Base-by-base conservation (phyloP, 1,140 invertebrate species). In the Sitophilus oryzae region DNA sequence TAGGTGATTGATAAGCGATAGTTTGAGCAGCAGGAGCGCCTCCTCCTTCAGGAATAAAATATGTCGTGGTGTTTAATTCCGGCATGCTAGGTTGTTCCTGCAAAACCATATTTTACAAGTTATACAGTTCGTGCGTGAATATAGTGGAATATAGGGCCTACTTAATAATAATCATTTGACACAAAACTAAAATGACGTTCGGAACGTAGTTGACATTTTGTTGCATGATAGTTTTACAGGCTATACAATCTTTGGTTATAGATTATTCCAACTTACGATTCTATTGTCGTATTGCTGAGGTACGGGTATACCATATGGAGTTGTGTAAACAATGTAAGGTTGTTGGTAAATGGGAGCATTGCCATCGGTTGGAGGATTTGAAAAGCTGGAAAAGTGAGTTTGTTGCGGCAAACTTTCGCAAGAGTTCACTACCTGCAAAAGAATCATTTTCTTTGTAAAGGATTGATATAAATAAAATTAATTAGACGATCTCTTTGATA, bases 211-310 rank as follows among this genome's bases (percentile, higher is more conserved):
- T n/a, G n/a, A n/a, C n/a, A n/a, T n/a, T n/a, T n/a, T n/a, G n/a
- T n/a, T n/a, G n/a, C n/a, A n/a, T n/a, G n/a, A n/a, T n/a, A n/a
- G n/a, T n/a, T n/a, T n/a, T n/a, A n/a, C n/a, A n/a, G n/a, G n/a
- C n/a, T n/a, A n/a, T n/a, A n/a, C n/a, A n/a, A n/a, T n/a, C n/a
- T n/a, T n/a, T n/a, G n/a, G n/a, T n/a, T n/a, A n/a, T n/a, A n/a
- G n/a, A n/a, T n/a, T n/a, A n/a, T n/a, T n/a, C n/a, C n/a, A n/a
- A 56, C 59, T 60, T 60, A 69, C 68, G 49, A 69, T 63, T 54
- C 70, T 55, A 11, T 46, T 46, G 25, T 72, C 69, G 45, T 61
- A 72, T 19, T 63, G 64, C 21, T 58, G 61, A 30, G 60, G 62
- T n/a, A 66, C 51, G 19, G 64, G 62, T 20, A 67, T 58, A 30